Percentiles rank a stretch among this genome's conserved stretches.
These are phyloP conservation scores for Steatornis caripensis DNA, from an alignment of 2,113 vertebrate species.

Conservation along the genomic window DNA sequence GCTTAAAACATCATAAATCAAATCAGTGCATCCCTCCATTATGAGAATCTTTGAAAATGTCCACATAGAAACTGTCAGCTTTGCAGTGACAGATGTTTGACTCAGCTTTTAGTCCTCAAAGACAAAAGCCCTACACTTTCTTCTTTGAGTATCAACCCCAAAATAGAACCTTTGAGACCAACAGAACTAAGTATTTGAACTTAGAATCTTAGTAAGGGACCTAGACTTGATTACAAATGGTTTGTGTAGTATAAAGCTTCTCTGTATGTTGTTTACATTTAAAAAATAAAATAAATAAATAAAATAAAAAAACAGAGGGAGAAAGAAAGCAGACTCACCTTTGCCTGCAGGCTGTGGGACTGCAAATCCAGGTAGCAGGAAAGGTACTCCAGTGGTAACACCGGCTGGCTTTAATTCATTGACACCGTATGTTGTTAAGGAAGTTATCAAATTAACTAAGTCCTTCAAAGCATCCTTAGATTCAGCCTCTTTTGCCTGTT, in stretches of 20 bases:
- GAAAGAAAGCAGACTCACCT: conserved; percentile 72
- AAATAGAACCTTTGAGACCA: not conserved
- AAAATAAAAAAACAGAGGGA: not conserved
- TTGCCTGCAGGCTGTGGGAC: conserved; percentile 93
- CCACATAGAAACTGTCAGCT: not conserved
- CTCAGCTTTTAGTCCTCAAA: not conserved
- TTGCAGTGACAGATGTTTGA: not conserved
- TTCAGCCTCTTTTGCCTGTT: conserved; percentile 95
- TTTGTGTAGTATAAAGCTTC: not conserved
- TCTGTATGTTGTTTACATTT: not conserved
- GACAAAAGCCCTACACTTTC: not conserved
- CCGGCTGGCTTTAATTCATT: conserved; percentile 92
- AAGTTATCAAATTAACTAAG: conserved; percentile 94
- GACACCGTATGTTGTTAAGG: conserved; percentile 91
- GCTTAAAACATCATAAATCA: not conserved
- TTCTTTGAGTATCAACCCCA: not conserved
- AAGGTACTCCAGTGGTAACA: conserved; percentile 92
- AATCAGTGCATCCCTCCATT: not conserved
- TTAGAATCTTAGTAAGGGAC: not conserved
- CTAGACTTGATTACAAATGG: not conserved
- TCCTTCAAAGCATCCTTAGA: conserved; percentile 95
- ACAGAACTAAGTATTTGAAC: not conserved
- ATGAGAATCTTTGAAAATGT: not conserved
- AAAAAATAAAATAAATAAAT: not conserved
- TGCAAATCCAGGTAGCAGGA: conserved; percentile 92